A percentile compares a stretch with the other conserved stretches of the same genome.
Evolutionary conservation across 2,113 vertebrate species (phyloP).

Genomic region (Lynx canadensis): DNA sequence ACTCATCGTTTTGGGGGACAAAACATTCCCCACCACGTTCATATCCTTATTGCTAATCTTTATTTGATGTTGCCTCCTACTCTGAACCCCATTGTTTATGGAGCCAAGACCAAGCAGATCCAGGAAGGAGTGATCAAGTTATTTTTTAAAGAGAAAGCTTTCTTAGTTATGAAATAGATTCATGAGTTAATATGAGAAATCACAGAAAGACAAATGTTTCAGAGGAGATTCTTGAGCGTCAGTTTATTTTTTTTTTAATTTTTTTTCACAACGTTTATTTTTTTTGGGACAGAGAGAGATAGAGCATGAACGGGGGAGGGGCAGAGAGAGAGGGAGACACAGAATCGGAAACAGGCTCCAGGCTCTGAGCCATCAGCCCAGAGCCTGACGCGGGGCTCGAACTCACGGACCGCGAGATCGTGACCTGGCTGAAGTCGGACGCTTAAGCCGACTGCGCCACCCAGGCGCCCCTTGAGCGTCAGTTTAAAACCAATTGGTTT

Average conservation of each 20-base stretch:
- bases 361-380: too few species aligned
- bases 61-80: slow-evolving; percentile 58
- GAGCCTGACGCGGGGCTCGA: too few species aligned
- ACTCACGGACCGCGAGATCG: too few species aligned
- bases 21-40: neutral
- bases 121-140: slow-evolving; percentile 21
- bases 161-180: neutral
- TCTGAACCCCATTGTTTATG: slow-evolving; percentile 61
- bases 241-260: too few species aligned
- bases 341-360: too few species aligned
- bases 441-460: too few species aligned
- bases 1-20: slow-evolving; percentile 47
- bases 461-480: neutral
- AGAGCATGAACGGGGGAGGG: too few species aligned
- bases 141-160: neutral
- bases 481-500: neutral
- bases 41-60: slow-evolving; percentile 51
- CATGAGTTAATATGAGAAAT: neutral
- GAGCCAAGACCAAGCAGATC: slow-evolving; percentile 59
- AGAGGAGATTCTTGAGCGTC: neutral
- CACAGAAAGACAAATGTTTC: neutral
- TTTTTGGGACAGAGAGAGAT: too few species aligned
- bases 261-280: too few species aligned
- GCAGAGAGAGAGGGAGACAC: too few species aligned
- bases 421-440: too few species aligned